Base-by-base conservation (phyloP, 1,140 invertebrate genomes). In the Cydia strobilella region DNA sequence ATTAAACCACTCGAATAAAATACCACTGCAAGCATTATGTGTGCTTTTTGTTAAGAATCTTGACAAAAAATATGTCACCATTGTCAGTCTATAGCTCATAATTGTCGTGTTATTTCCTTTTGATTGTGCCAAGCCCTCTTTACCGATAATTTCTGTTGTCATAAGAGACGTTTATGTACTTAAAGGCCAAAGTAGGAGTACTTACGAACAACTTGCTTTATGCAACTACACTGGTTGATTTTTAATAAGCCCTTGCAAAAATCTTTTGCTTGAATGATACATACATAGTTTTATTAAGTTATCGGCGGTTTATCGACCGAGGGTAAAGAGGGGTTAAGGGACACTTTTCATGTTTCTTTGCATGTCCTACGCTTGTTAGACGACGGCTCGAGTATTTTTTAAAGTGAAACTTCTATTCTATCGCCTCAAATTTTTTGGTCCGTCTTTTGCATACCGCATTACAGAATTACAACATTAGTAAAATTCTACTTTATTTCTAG, bases 91-190 rank as follows among this genome's bases (percentile, higher is more conserved):
- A 80, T 81, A 80, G 78, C 81, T 85, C 83, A 82, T 87, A 86
- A 90, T 86, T 88, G 84, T 86, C 78, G 80, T 85, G 81, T 82
- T 87, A 86, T 87, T 90, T 90, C 86, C 86, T 87, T 83, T 86
- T 78, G 82, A 85, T 88, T 87, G 77, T 85, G 66, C 54, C 75
- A 77, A 75, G 78, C 73, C 74, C 77, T 82, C 81, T 83, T 82
- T 79, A 83, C 74, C 80, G 81, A 84, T 86, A 84, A 84, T 84
- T 84, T 87, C 81, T 85, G 82, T 84, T 82, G 83, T 84, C 81
- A 84, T 83, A 82, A 82, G 84, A 83, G 74, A 75, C 48, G 65
- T 69, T 73, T 48, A 69, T 69, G 65, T 69, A 69, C 65, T 69
- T 35, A 69, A 69, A 35, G 65, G 6, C 31, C n/a, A 42, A 69